Evolutionary conservation across 2,888 invertebrate species (phyloP).

Genomic region (Drosophila prostipennis): DNA sequence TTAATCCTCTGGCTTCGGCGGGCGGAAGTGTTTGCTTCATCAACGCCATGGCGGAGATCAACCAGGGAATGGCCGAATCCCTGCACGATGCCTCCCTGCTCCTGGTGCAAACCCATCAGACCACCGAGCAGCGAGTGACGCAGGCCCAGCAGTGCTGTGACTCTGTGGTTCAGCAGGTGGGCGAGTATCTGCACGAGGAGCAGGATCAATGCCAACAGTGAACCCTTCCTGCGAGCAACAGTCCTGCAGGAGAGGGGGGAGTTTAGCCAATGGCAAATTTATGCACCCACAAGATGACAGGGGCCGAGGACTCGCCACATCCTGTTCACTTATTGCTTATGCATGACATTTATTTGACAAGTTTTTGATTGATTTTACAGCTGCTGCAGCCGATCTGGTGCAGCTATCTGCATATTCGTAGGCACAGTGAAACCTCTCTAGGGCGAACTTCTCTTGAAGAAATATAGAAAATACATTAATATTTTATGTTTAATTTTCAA

Average conservation of each 20-base stretch:
- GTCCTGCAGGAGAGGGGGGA: conserved; percentile 21
- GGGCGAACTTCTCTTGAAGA: neutral
- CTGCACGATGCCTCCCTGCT: conserved; percentile 63
- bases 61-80: conserved; percentile 60
- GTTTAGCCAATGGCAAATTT: conserved; percentile 55
- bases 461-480: neutral
- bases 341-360: conserved; percentile 82
- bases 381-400: conserved; percentile 53
- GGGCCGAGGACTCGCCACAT: conserved; percentile 56
- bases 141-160: conserved; percentile 57
- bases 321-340: conserved; percentile 57
- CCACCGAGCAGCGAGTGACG: conserved; percentile 49
- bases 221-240: neutral
- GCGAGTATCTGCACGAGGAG: conserved; percentile 43
- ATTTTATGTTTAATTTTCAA: neutral
- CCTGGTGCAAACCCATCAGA: conserved; percentile 58
- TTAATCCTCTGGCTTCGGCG: conserved; percentile 42
- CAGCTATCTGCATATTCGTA: conserved; percentile 8
- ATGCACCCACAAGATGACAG: conserved; percentile 64
- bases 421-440: conserved; percentile 2
- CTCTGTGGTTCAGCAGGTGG: conserved; percentile 51
- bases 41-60: conserved; percentile 62
- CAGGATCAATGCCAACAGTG: conserved; percentile 57
- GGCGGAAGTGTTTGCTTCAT: conserved; percentile 62
- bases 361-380: conserved; percentile 82